Percentiles rank a stretch among this genome's conserved stretches.
These are phyloP conservation scores for Poecilia wingei DNA, from an alignment of 2,797 vertebrate genomes.

Conservation along the genomic window DNA sequence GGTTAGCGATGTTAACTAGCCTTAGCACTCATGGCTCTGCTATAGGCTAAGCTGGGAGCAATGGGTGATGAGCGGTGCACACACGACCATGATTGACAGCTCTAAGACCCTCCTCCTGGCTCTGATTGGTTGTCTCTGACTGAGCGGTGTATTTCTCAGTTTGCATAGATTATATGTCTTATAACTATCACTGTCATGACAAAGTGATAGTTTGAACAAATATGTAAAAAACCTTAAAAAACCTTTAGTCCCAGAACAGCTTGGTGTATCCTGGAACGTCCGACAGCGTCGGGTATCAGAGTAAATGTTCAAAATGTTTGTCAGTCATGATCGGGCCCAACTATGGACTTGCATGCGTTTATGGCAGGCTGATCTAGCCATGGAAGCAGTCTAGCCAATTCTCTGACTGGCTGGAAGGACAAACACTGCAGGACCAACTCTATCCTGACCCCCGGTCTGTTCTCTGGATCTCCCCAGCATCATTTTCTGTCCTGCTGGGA, in stretches of 20 bases:
- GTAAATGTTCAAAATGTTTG: constrained; percentile 1
- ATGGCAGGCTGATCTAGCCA: constrained; percentile 1
- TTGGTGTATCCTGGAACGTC: not conserved
- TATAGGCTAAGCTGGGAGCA: too few relatives aligned
- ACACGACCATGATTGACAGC: too few relatives aligned
- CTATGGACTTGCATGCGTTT: constrained; percentile 24
- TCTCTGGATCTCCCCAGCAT: constrained; percentile 70
- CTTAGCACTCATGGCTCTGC: too few relatives aligned
- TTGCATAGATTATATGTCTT: too few relatives aligned
- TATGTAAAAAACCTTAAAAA: too few relatives aligned
- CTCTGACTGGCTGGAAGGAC: constrained; percentile 46
- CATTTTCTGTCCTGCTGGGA: constrained; percentile 76
- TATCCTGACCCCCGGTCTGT: constrained; percentile 51
- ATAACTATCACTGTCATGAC: too few relatives aligned
- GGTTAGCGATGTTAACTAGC: too few relatives aligned
- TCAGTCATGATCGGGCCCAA: constrained; percentile 65
- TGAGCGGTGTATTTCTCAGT: too few relatives aligned
- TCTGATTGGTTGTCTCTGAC: too few relatives aligned
- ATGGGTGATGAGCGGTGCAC: too few relatives aligned
- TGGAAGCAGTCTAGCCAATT: constrained; percentile 43
- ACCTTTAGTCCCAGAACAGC: not conserved
- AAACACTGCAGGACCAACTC: constrained; percentile 56
- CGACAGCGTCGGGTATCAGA: not conserved
- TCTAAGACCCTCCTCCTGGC: too few relatives aligned
- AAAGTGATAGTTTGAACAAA: too few relatives aligned